Base-by-base conservation (phyloP, 1,140 invertebrate genomes). In the Hylaeus anthracinus region DNA sequence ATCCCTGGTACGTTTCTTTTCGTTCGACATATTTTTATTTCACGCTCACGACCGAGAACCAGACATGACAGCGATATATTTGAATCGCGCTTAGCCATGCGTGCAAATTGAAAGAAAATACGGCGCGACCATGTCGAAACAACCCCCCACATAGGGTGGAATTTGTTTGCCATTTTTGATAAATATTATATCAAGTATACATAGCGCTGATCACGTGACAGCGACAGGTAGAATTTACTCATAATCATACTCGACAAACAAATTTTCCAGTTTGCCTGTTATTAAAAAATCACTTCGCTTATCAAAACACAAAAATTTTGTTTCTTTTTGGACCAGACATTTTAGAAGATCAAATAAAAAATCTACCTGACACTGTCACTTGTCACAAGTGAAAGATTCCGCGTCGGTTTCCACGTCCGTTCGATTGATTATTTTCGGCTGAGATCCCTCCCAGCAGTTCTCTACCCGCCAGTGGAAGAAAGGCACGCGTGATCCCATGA, bases 91-190 rank as follows among this genome's bases (percentile, higher is more conserved):
- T 51, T 51, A 60, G 15, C 10, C 26, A 10, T 8, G 6, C 43
- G 56, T 39, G 37, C 43, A 71, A 71, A 78, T 78, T 71, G 56
- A 76, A 76, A 66, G 41, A 67, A 76, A 66, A 75, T 66, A 66
- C 39, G 12, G 14, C 3, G 53, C 10, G 26, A 15, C 12, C 5
- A 5, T 5, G 2, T 2, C 3, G 26, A 26, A 76, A 76, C 6
- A 39, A 43, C 5, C 14, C 5, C 8, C 4, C n/a, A 5, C 39
- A 10, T 8, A 2, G 5, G 5, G 37, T 3, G 14, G 63, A 41
- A 26, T n/a, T 73, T n/a, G 10, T 14, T 9, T 15, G 14, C 43
- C 15, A 14, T 66, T 66, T 58, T 58, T 48, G 6, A 39, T 5
- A 56, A 26, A 26, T 45, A 12, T 75, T 48, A 48, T 39, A 76